Evolutionary conservation across 2,797 vertebrate species (phyloP).

Genomic region (Todus mexicanus): DNA sequence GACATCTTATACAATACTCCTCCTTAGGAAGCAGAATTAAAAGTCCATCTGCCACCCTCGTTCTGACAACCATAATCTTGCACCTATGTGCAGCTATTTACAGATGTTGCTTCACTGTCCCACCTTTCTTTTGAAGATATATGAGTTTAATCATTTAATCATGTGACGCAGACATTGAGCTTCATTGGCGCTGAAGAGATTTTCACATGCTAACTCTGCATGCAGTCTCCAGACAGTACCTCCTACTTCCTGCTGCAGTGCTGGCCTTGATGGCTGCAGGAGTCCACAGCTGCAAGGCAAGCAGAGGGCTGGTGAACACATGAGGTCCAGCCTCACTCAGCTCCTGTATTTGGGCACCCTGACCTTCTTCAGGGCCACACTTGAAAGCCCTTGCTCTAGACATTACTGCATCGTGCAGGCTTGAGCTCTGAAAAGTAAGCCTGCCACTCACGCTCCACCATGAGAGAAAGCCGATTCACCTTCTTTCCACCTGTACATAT

Average conservation of each 20-base stretch:
- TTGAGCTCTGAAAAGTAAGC: not conserved
- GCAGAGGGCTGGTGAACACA: accelerated
- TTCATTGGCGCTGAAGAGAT: not conserved
- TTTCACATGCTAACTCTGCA: not conserved
- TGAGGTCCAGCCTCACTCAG: accelerated
- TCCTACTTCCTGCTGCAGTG: not conserved
- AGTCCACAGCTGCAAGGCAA: not conserved
- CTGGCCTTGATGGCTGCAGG: accelerated
- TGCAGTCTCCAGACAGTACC: accelerated
- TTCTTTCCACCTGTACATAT: not conserved
- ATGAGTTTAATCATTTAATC: not conserved
- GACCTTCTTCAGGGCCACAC: no score
- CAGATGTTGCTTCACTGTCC: not conserved
- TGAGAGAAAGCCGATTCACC: not conserved
- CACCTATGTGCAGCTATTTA: not conserved
- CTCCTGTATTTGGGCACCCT: not conserved
- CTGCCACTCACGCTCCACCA: not conserved
- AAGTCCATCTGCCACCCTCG: not conserved
- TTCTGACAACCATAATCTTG: not conserved
- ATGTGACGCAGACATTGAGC: not conserved
- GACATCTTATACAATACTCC: not conserved
- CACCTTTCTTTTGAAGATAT: not conserved
- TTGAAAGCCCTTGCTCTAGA: not conserved
- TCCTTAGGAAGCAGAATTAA: not conserved
- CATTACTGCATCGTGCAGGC: not conserved